Conservation (phyloP, 2,113 vertebrate genomes). For the Zosterops borbonicus region DNA sequence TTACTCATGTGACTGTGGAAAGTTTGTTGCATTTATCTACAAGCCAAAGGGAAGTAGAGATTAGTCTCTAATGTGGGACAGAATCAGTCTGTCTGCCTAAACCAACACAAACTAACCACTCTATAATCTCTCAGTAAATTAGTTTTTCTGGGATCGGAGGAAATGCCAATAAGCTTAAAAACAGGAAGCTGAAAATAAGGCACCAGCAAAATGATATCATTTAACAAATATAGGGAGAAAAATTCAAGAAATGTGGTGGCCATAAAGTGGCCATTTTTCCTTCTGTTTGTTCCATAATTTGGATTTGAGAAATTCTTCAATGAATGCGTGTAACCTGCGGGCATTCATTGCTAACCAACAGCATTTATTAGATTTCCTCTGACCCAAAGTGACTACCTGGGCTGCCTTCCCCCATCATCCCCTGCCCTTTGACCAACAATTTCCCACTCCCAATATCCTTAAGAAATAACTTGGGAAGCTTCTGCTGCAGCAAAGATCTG, state of each 20-base stretch:
- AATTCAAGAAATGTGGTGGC: neutral
- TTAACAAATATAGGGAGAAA: neutral
- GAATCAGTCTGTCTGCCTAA: neutral
- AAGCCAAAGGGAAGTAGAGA: neutral
- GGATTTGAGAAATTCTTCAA: neutral
- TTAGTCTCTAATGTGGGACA: neutral
- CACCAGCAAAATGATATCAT: neutral
- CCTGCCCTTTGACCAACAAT: neutral
- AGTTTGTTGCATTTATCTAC: neutral
- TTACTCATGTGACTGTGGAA: neutral
- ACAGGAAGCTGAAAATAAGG: neutral
- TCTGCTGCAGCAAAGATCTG: neutral
- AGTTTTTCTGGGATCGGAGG: neutral
- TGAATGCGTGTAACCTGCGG: neutral
- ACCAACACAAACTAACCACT: neutral
- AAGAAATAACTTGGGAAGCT: neutral
- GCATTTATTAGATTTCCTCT: neutral
- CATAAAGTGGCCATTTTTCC: neutral
- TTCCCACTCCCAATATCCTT: neutral
- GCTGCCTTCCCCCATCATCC: neutral
- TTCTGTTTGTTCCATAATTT: neutral
- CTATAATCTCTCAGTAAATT: slow-evolving; percentile 14
- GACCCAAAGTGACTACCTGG: neutral
- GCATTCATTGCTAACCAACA: neutral
- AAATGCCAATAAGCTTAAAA: neutral